Evolutionary conservation across 1,140 invertebrate species (phyloP).

Genomic region (Calliopsis andreniformis): DNA sequence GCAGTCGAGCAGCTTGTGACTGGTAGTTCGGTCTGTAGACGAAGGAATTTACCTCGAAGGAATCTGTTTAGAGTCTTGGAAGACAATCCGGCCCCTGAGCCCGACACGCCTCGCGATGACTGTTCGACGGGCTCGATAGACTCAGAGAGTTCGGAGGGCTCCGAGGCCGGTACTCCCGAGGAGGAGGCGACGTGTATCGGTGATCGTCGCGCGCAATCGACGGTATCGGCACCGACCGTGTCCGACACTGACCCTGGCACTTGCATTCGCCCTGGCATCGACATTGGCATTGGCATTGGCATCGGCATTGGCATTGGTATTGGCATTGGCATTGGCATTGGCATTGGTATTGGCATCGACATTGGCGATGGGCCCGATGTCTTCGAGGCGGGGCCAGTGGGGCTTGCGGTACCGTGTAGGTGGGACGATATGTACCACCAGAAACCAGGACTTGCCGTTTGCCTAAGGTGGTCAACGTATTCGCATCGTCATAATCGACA

Average conservation of each 20-base stretch:
- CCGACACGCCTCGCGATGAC: slow-evolving; percentile 23
- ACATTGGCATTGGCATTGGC: slow-evolving; percentile 53
- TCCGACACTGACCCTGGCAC: slow-evolving; percentile 50
- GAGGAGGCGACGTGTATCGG: slow-evolving; percentile 56
- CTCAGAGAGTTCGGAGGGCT: slow-evolving; percentile 30
- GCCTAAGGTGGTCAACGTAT: slow-evolving; percentile 75
- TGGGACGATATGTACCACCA: slow-evolving; percentile 81
- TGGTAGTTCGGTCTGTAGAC: slow-evolving; percentile 41
- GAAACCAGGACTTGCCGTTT: slow-evolving; percentile 78
- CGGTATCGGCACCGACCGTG: slow-evolving; percentile 43
- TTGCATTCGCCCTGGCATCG: slow-evolving; percentile 17
- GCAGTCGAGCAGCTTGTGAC: slow-evolving; percentile 64
- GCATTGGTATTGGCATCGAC: slow-evolving; percentile 68
- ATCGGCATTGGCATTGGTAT: slow-evolving; percentile 61
- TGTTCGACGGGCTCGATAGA: slow-evolving; percentile 25
- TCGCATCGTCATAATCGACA: slow-evolving; percentile 66
- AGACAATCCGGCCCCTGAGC: slow-evolving; percentile 72
- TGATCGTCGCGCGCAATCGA: slow-evolving; percentile 52
- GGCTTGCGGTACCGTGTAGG: slow-evolving; percentile 74
- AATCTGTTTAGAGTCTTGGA: slow-evolving; percentile 79
- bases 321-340: slow-evolving; percentile 58
- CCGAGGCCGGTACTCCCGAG: slow-evolving; percentile 32
- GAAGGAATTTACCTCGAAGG: slow-evolving; percentile 77
- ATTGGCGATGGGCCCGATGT: slow-evolving; percentile 75
- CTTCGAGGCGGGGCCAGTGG: slow-evolving; percentile 77